Base-by-base conservation (phyloP, 1,140 invertebrate species). In the Apis dorsata region DNA sequence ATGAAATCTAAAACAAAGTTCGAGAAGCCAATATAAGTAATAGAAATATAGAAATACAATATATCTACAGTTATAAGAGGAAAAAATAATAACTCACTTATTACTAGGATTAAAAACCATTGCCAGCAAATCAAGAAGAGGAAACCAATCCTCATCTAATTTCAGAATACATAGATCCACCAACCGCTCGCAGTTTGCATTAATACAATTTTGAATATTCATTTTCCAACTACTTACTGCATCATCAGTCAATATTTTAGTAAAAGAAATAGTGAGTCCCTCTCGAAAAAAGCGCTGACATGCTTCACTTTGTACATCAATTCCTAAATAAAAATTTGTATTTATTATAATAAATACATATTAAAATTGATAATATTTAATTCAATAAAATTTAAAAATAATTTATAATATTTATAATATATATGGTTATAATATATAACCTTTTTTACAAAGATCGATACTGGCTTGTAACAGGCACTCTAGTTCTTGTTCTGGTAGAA, bases 191-290 rank as follows among this genome's bases (percentile, higher is more conserved):
- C 98, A 99, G 91, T 99, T 99, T 87, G 97, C 96, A 90, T 98
- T 96, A 88, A 99, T 99, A 94, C 97, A 99, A 93, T 97, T 97
- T 94, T 99, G 98, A 91, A 99, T 99, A 93, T 99, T 99, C 91
- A 96, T 96, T 94, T 99, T 99, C 99, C 99, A 99, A 91, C 98
- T 98, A 91, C 97, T 98, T 59, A 99, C 98, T 70, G 98, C 98
- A 93, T 99, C 98, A 94, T 99, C 98, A n/a, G 98, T 99, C 89
- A 99, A 95, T 92, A 99, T 99, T 95, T 99, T 99, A 24, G 97
- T 98, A 94, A 99, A 99, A 69, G 98, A 99, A 85, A 98, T 97
- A 84, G 98, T 98, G 69, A 99, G 95, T 28, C 98, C 98, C 93
- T 99, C 98, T 89, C 97, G 96, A 94, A 98, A 99, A 95, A 99